Evolutionary conservation across 2,113 vertebrate genomes (phyloP), one percentile per base, ranked within the genome.

Genomic region (Acanthisitta chloris): DNA sequence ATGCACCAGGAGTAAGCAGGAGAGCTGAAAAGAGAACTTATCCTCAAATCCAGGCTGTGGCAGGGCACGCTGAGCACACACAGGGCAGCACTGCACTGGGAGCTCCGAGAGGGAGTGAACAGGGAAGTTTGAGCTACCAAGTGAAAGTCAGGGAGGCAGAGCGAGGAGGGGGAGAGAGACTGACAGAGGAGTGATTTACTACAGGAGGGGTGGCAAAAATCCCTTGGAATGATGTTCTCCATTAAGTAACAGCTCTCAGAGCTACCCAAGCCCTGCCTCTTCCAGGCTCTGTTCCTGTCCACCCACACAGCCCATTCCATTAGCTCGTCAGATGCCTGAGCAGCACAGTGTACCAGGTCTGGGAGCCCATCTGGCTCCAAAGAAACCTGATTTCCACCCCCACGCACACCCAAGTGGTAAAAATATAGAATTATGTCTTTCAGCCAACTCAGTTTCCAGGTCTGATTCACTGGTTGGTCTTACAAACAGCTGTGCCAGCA

Each of bases 391-490:
- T 40, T 67, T 88, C 77, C 40, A 26, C 73, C 89, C 93, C 29
- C 73, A 8, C 83, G 45, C 87, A 73, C 87, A 43, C 40, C 51
- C 90, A 88, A 49, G 40, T 17, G 79, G 69, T 78, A 86, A 73
- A 95, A 93, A 96, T 90, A 92, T 21, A 48, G 59, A 96, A 94
- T 89, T 23, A 40, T 71, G 13, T 45, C 51, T 88, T 96, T 81
- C 90, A 82, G 78, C 90, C 81, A 84, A 81, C 81, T 94, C 84
- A 0, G 55, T 65, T 52, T 71, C 77, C 57, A 21, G 59, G 77
- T 42, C 92, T 69, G 70, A 85, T 76, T 82, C 95, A 48, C 73
- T 64, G 80, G 46, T 34, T 36, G 90, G 90, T 64, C 93, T 94
- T 40, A 59, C 84, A 51, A 64, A 76, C 90, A 94, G 90, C 90